Evolutionary conservation across 1,140 invertebrate genomes (phyloP).

Genomic region (Halictus rubicundus): DNA sequence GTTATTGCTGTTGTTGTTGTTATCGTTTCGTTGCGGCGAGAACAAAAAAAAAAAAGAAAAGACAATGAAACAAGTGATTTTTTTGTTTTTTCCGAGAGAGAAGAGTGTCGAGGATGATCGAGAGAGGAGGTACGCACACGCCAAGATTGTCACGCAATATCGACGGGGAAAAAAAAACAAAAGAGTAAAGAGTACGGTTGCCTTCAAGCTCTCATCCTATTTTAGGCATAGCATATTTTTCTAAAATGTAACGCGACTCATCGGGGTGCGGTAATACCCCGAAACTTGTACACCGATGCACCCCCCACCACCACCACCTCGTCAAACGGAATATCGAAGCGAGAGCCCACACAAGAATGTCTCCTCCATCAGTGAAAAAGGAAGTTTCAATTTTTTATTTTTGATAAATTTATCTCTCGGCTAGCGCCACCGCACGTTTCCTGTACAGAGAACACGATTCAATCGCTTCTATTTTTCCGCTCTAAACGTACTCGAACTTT

Average conservation of each 20-base stretch:
- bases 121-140: constrained; percentile 39
- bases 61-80: too few relatives aligned
- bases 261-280: background rate
- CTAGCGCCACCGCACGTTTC: too few relatives aligned
- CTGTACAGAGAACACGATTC: too few relatives aligned
- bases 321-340: too few relatives aligned
- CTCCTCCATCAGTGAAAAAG: too few relatives aligned
- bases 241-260: constrained; percentile 79
- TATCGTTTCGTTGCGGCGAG: constrained; percentile 37
- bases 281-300: background rate
- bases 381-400: too few relatives aligned
- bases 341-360: too few relatives aligned
- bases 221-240: constrained; percentile 82
- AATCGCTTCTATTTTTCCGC: too few relatives aligned
- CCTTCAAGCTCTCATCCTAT: constrained; percentile 80
- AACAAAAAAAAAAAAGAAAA: constrained; percentile 22
- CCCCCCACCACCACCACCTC: too few relatives aligned
- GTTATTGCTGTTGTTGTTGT: background rate
- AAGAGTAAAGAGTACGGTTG: constrained; percentile 72
- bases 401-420: too few relatives aligned
- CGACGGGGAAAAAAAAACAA: constrained; percentile 73
- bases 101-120: constrained; percentile 14
- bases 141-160: constrained; percentile 75
- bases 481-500: too few relatives aligned
- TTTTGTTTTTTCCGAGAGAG: too few relatives aligned